phyloP scores from a whole-genome alignment of 2,888 invertebrate genomes.

The Trissoscelio sp. region DNA sequence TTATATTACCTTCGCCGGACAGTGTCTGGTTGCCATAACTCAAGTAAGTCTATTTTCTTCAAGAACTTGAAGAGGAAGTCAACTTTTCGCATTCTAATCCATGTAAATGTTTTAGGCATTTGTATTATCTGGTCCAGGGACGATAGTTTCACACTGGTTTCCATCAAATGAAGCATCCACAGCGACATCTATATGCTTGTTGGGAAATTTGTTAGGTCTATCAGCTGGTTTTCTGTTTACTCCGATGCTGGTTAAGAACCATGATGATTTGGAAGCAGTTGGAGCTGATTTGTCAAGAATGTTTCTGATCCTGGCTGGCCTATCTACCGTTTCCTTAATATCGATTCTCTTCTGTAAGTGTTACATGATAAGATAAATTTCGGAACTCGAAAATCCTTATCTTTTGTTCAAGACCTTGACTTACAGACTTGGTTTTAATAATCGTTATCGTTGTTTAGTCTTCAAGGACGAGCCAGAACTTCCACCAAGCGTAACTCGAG shows the following conservation, averaged over 20 bases:
- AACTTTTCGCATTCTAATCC: neutral
- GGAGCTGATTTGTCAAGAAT: slow-evolving; percentile 81
- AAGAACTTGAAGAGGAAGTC: neutral
- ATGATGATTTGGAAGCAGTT: slow-evolving; percentile 83
- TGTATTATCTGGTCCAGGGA: slow-evolving; percentile 84
- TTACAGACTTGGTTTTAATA: no score
- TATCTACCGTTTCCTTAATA: slow-evolving; percentile 85
- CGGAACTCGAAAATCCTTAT: neutral
- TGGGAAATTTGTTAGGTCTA: slow-evolving; percentile 90
- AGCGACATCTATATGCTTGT: slow-evolving; percentile 89
- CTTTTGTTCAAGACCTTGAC: no score
- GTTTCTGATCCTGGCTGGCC: slow-evolving; percentile 77
- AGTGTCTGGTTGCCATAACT: slow-evolving; percentile 84
- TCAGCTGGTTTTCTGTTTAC: slow-evolving; percentile 89
- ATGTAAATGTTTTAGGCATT: slow-evolving; percentile 32
- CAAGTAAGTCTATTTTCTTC: slow-evolving; percentile 69
- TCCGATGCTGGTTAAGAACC: slow-evolving; percentile 85
- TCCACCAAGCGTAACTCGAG: slow-evolving; percentile 84
- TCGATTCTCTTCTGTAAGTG: slow-evolving; percentile 84
- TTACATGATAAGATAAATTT: neutral
- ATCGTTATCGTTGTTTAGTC: slow-evolving; percentile 82
- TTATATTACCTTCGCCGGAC: slow-evolving; percentile 86
- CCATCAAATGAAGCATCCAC: slow-evolving; percentile 86
- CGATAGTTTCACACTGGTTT: slow-evolving; percentile 89
- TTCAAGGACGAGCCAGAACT: slow-evolving; percentile 85